A percentile compares a stretch with the other conserved stretches of the same genome.
phyloP scores from a whole-genome alignment of 2,888 invertebrate species.

The Alloplasta piceator region DNA sequence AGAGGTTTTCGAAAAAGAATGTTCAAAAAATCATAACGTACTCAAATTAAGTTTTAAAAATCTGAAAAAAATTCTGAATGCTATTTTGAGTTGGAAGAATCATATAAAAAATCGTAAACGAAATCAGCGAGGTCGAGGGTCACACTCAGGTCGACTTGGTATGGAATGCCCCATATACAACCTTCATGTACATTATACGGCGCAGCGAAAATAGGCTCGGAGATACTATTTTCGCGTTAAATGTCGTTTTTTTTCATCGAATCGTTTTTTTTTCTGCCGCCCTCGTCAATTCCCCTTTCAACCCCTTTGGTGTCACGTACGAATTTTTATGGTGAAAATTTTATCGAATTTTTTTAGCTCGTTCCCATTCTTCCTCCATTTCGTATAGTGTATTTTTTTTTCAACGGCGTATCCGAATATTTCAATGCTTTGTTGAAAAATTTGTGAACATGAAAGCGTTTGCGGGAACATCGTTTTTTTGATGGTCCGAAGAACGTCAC shows the following conservation, averaged over 20 bases:
- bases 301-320: background rate
- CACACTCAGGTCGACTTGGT: too few species aligned
- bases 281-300: background rate
- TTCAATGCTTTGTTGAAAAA: background rate
- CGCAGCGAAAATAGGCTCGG: conserved; percentile 11
- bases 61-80: too few species aligned
- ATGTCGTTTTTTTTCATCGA: background rate
- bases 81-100: too few species aligned
- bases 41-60: too few species aligned
- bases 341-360: conserved; percentile 29
- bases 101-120: too few species aligned
- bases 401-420: conserved; percentile 64
- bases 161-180: too few species aligned
- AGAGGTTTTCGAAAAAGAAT: too few species aligned
- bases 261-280: conserved; percentile 2
- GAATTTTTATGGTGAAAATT: conserved; percentile 33
- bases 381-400: background rate
- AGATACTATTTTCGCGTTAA: conserved; percentile 36
- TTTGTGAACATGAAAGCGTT: background rate
- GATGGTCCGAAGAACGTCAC: background rate
- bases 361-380: background rate
- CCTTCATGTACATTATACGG: too few species aligned
- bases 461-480: background rate
- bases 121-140: too few species aligned
- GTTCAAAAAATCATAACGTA: too few species aligned